Evolutionary conservation across 1,140 invertebrate genomes (phyloP).

Genomic region (Diuraphis noxia): DNA sequence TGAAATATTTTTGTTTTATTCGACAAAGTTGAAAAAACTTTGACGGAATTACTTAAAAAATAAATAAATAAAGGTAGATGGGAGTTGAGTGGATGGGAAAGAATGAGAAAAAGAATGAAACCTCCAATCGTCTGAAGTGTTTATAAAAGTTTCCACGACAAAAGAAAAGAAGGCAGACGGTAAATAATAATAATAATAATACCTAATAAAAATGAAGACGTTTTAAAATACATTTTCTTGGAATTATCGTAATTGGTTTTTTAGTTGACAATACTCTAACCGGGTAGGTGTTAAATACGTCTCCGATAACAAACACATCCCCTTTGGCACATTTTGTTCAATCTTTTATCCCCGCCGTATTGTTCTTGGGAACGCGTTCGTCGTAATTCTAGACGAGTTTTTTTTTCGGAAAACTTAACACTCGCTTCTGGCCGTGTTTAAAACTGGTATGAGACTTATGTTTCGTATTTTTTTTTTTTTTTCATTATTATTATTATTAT

Average conservation of each 20-base stretch:
- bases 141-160: slow-evolving; percentile 39
- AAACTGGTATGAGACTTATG: slow-evolving; percentile 19
- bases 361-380: slow-evolving; percentile 31
- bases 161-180: neutral
- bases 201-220: neutral
- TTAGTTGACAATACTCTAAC: slow-evolving; percentile 27
- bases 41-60: neutral
- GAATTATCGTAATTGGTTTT: slow-evolving; percentile 53
- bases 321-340: slow-evolving; percentile 42
- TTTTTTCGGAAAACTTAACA: slow-evolving; percentile 21
- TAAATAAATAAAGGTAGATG: neutral
- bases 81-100: neutral
- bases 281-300: slow-evolving; percentile 50
- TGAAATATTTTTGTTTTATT: neutral
- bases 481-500: slow-evolving; percentile 10
- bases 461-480: neutral
- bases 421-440: slow-evolving; percentile 34
- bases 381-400: slow-evolving; percentile 51
- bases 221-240: slow-evolving; percentile 50
- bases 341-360: slow-evolving; percentile 22
- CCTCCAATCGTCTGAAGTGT: slow-evolving; percentile 49
- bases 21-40: neutral
- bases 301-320: slow-evolving; percentile 50
- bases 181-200: neutral
- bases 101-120: slow-evolving; percentile 10